Percentiles rank a stretch among this genome's conserved stretches.
Evolutionary conservation across 2,113 vertebrate genomes (phyloP).

Genomic region (Ovibos moschatus): DNA sequence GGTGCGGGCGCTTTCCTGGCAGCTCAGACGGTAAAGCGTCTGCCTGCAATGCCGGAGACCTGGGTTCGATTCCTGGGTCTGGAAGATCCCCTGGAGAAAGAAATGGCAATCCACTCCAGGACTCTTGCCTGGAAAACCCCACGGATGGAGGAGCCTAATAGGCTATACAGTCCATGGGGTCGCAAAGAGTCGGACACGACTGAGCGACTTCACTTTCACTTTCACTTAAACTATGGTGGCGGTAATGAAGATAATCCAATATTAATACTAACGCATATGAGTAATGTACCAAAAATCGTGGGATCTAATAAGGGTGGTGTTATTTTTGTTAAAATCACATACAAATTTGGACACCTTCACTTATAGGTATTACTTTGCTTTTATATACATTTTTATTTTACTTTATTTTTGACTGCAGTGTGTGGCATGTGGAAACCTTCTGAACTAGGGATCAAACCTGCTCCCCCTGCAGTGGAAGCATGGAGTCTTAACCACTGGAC

Average conservation of each 20-base stretch:
- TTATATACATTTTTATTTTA: not conserved
- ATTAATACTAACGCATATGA: not conserved
- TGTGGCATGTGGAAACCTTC: not conserved
- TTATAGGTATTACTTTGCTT: not conserved
- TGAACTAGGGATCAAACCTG: not conserved
- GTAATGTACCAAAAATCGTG: not conserved
- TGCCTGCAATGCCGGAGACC: too few relatives aligned
- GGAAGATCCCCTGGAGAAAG: too few relatives aligned
- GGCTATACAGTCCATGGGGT: too few relatives aligned
- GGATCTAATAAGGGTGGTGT: not conserved
- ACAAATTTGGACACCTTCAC: not conserved
- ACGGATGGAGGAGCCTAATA: not conserved
- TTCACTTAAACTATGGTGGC: not conserved
- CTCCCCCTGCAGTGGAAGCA: not conserved
- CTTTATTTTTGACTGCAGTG: not conserved
- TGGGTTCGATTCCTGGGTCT: rapidly evolving
- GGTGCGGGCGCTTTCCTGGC: rapidly evolving
- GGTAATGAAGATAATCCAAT: not conserved
- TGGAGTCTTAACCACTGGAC: not conserved
- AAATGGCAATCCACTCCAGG: too few relatives aligned
- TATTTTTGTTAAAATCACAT: not conserved
- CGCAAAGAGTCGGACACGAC: too few relatives aligned
- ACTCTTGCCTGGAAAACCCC: too few relatives aligned
- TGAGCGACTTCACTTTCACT: too few relatives aligned
- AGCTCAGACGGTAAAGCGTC: too few relatives aligned